Base-by-base conservation (phyloP, 2,797 vertebrate genomes). In the Melanotaenia parkinsoni region DNA sequence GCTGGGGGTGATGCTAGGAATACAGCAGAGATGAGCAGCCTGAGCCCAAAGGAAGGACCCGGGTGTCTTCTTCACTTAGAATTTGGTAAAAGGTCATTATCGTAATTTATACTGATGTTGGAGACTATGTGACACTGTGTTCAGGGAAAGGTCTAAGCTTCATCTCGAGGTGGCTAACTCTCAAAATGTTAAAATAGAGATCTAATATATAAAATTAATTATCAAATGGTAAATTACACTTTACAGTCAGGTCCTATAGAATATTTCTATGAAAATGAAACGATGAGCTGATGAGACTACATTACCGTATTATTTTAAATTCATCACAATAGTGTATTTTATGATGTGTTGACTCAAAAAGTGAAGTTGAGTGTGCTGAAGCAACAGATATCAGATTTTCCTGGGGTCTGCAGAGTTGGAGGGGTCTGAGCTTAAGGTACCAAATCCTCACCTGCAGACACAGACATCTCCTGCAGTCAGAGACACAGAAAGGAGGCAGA, bases 361-460 rank as follows among this genome's bases (percentile, higher is more conserved):
- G 74, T 69, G 86, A 90, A 50, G n/a, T 22, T 22, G 28, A 57
- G 54, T 30, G 14, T 8, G 86, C 86, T 62, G 72, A 81, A 71
- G 64, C 51, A 72, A 67, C 54, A 67, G 72, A 72, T 32, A 10
- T 68, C 22, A 38, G 59, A 80, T 74, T 47, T 71, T 80, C 60
- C 61, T 35, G 60, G 45, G 76, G 65, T 71, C 67, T 74, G 66
- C 62, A 79, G 58, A 53, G 74, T 50, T 28, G 35, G 59, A 63
- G 66, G 59, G 58, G 64, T 74, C 67, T 77, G 69, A 72, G 79
- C 50, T 89, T 79, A 78, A 84, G 81, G 58, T 79, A 84, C 71
- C 72, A 88, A 85, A 89, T 89, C 78, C 74, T 82, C 64, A 70
- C 70, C 73, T 16, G 13, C 74, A 89, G 80, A 86, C 68, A 50